phyloP scores from a whole-genome alignment of 2,113 vertebrate species.

The Bubo scandiacus region DNA sequence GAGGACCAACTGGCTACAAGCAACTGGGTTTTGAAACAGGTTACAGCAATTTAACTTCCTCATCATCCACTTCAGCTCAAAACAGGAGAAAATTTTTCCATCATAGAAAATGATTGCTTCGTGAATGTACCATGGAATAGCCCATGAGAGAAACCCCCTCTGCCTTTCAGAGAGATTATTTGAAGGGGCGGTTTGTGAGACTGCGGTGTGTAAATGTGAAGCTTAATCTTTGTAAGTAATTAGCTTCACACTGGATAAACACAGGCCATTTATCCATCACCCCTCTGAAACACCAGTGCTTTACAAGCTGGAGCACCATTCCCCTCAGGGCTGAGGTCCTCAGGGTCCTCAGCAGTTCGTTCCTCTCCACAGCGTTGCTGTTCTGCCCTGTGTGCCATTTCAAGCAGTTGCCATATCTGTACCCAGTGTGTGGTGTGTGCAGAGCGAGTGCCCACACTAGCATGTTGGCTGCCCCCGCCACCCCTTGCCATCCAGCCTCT shows the following conservation, averaged over 20 bases:
- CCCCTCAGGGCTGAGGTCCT: not conserved
- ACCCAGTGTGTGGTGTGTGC: not conserved
- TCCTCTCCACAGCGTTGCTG: not conserved
- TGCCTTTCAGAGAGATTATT: not conserved
- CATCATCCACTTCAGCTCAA: not conserved
- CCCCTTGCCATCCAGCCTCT: not conserved
- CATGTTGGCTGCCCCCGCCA: rapidly evolving
- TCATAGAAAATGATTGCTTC: not conserved
- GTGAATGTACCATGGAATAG: not conserved
- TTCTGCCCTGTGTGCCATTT: not conserved
- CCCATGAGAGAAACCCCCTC: not conserved
- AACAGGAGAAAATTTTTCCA: not conserved
- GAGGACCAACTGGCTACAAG: not conserved
- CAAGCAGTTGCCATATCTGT: not conserved
- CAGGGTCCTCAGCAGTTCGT: not conserved
- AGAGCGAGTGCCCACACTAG: rapidly evolving
- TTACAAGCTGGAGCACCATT: not conserved
- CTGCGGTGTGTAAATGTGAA: not conserved
- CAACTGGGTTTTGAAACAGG: not conserved
- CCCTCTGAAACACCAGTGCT: not conserved
- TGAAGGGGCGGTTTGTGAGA: not conserved
- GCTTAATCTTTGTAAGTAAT: not conserved
- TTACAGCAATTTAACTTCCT: not conserved
- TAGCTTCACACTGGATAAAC: not conserved
- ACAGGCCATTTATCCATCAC: not conserved